Conservation (phyloP, 2,797 vertebrate genomes). For the Hybognathus amarus region DNA sequence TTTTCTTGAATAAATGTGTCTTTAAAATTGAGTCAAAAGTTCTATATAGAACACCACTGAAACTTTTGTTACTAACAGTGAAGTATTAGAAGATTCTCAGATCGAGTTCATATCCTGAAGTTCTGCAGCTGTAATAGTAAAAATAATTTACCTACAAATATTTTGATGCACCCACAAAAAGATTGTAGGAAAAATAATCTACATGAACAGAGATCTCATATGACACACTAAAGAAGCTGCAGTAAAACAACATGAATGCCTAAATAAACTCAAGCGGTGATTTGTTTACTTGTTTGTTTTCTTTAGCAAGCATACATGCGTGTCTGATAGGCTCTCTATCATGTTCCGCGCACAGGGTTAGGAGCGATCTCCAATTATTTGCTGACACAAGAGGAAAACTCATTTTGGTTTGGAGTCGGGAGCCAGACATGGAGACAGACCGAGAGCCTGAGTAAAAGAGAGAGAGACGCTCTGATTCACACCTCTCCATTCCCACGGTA, state of each 20-base stretch:
- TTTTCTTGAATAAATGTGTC: not conserved
- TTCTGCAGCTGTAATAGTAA: not conserved
- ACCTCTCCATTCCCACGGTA: slow-evolving; percentile 76
- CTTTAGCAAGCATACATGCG: slow-evolving; percentile 46
- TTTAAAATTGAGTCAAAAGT: too few species aligned
- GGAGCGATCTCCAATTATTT: slow-evolving; percentile 72
- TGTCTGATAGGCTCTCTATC: slow-evolving; percentile 48
- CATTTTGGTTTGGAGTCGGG: slow-evolving; percentile 58
- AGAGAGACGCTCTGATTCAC: slow-evolving; percentile 67
- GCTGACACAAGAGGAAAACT: slow-evolving; percentile 79
- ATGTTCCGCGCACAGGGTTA: slow-evolving; percentile 52
- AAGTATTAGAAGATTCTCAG: not conserved
- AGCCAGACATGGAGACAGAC: slow-evolving; percentile 50
- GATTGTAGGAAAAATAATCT: not conserved
- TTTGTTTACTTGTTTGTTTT: slow-evolving; percentile 25
- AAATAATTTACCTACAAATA: not conserved
- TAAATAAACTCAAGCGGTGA: not conserved
- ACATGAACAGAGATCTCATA: not conserved
- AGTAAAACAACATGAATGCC: not conserved
- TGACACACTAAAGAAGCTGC: not conserved
- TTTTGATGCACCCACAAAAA: too few species aligned
- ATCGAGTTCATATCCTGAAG: not conserved
- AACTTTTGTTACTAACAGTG: not conserved
- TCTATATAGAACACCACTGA: not conserved
- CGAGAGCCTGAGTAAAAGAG: slow-evolving; percentile 21